phyloP scores from a whole-genome alignment of 2,113 vertebrate genomes.

The Crotalus tigris region DNA sequence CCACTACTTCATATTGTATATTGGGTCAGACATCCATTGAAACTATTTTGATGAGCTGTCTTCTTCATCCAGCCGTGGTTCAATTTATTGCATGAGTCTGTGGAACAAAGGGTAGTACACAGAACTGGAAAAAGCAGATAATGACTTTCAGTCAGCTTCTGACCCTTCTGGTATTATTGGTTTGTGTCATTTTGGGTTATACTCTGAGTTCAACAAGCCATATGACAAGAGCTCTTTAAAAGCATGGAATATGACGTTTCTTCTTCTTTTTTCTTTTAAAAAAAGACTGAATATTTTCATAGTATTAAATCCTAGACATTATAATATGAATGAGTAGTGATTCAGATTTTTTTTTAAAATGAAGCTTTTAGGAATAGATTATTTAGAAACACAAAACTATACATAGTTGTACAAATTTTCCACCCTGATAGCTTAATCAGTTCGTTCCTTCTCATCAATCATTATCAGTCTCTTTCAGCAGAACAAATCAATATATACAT shows the following conservation, averaged over 20 bases:
- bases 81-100: neutral
- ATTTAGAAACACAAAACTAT: neutral
- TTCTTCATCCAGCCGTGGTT: neutral
- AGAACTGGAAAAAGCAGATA: neutral
- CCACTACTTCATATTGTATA: neutral
- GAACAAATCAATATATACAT: neutral
- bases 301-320: neutral
- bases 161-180: neutral
- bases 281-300: neutral
- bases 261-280: neutral
- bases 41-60: neutral
- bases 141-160: neutral
- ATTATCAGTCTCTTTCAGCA: neutral
- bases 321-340: neutral
- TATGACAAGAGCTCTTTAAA: neutral
- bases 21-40: neutral
- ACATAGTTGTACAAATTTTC: neutral
- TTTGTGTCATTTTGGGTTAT: neutral
- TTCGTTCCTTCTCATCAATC: neutral
- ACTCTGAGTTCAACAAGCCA: neutral
- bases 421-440: neutral
- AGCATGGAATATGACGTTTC: neutral
- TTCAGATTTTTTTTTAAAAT: neutral
- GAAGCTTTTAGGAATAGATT: neutral
- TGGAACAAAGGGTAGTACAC: neutral